Conservation (phyloP, 1,140 invertebrate species). For the Diorhabda elongata region DNA sequence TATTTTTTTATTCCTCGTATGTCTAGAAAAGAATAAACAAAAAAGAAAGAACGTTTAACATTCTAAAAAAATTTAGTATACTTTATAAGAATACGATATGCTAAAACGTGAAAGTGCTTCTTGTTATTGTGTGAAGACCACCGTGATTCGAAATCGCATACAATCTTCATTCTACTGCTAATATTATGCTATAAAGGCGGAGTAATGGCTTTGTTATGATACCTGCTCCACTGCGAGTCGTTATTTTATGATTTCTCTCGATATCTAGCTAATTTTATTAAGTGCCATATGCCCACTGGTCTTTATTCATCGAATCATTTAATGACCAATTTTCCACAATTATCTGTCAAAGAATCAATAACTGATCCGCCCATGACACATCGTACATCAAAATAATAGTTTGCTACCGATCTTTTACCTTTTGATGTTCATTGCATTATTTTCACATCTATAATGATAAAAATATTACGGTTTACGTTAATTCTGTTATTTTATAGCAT, state of each 20-base stretch:
- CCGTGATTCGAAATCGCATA: conserved; percentile 32
- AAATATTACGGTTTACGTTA: too few species aligned
- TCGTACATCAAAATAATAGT: conserved; percentile 16
- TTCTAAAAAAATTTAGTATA: too few species aligned
- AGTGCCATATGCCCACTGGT: conserved; percentile 29
- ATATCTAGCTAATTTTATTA: conserved; percentile 32
- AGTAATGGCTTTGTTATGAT: conserved; percentile 38
- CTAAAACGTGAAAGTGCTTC: neutral
- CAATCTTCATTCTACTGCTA: conserved; percentile 36
- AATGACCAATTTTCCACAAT: conserved; percentile 22
- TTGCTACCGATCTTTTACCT: neutral
- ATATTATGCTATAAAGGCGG: conserved; percentile 39
- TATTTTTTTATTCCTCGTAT: too few species aligned
- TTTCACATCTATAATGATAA: too few species aligned
- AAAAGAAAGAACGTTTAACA: too few species aligned
- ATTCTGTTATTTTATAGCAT: too few species aligned
- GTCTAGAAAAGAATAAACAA: too few species aligned
- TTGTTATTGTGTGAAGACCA: neutral
- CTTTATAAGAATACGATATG: neutral
- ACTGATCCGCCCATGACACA: conserved; percentile 13
- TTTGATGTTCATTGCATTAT: too few species aligned
- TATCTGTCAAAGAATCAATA: conserved; percentile 10
- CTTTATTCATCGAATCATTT: conserved; percentile 25
- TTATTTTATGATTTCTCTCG: conserved; percentile 35
- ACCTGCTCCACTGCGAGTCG: conserved; percentile 35